Evolutionary conservation across 2,888 invertebrate species (phyloP).

Genomic region (Lepetodrilus schrolli): DNA sequence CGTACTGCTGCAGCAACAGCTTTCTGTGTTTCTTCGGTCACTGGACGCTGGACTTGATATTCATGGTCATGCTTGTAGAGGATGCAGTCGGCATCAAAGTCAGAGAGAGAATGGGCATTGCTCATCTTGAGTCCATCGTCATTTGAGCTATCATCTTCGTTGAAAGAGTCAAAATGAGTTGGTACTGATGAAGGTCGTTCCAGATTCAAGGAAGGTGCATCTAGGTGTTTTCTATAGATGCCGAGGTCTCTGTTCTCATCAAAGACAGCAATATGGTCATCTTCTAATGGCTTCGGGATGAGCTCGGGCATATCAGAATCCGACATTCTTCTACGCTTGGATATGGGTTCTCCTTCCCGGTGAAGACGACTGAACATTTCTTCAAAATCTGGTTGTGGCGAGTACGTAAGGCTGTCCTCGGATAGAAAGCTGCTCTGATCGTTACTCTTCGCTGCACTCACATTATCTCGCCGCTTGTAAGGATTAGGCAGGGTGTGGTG

Average conservation of each 20-base stretch:
- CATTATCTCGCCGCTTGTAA: conserved; percentile 66
- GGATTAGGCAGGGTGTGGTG: conserved; percentile 72
- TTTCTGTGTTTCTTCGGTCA: conserved; percentile 41
- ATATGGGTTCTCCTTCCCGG: not conserved
- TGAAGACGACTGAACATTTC: not conserved
- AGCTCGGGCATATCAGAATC: conserved; percentile 30
- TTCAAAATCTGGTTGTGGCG: not conserved
- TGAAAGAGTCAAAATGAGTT: not conserved
- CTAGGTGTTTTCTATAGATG: not conserved
- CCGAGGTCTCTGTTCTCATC: conserved; percentile 15
- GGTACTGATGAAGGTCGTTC: conserved; percentile 47
- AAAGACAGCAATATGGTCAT: conserved; percentile 5
- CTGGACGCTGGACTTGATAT: conserved; percentile 28
- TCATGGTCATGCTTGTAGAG: not conserved
- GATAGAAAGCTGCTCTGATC: not conserved
- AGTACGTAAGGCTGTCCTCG: not conserved
- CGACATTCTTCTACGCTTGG: conserved; percentile 7
- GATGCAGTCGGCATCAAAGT: not conserved
- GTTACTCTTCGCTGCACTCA: conserved; percentile 34
- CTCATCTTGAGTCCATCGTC: conserved; percentile 31
- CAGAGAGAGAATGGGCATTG: conserved; percentile 9
- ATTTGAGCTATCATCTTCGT: conserved; percentile 29
- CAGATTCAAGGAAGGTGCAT: conserved; percentile 12
- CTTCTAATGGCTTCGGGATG: not conserved
- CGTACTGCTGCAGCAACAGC: conserved; percentile 48